Evolutionary conservation across 2,888 invertebrate genomes (phyloP), one percentile per base, ranked within the genome.

Genomic region (Drosophila neotestacea): DNA sequence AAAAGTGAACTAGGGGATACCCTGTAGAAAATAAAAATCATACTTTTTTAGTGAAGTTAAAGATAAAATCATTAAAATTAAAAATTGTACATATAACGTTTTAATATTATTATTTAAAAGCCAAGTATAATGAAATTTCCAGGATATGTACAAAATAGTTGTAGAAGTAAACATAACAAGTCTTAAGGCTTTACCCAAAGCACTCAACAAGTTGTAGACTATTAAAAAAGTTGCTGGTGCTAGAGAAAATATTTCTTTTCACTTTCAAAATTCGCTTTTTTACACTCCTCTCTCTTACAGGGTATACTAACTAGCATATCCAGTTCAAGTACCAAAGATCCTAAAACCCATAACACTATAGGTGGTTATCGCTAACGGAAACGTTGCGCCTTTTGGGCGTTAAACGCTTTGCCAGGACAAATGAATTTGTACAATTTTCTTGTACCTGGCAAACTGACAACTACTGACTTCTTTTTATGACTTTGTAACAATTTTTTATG

Each of bases 401-500:
- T 89, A 77, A 85, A 75, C 63, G 81, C 64, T 66, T 60, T 44
- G 60, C 60, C 78, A 89, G 89, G 85, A 87, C 79, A 71, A 85
- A 77, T 63, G 72, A 54, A 79, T 69, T 71, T 79, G 68, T 77
- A 52, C 64, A 38, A 72, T 56, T 56, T 48, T 58, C 47, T 42
- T 30, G 42, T 83, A 88, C 83, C 85, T 85, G 81, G 54, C 72
- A 68, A 70, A 68, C 54, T 74, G 48, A 44, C 55, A 56, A 44
- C 55, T 68, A 67, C 50, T 64, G 71, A 73, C 69, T 81, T 89
- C 69, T 81, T 89, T 88, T 90, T 88, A 88, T 73, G 90, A 89
- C 77, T 90, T 90, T 90, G 80, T 89, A 90, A 89, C 89, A 74
- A 77, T 89, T 90, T 88, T 88, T 90, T 88, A 90, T 89, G 90